A percentile compares a stretch with the other conserved stretches of the same genome.
Evolutionary conservation across 2,888 invertebrate genomes (phyloP).

Genomic region (Cepaea hortensis): DNA sequence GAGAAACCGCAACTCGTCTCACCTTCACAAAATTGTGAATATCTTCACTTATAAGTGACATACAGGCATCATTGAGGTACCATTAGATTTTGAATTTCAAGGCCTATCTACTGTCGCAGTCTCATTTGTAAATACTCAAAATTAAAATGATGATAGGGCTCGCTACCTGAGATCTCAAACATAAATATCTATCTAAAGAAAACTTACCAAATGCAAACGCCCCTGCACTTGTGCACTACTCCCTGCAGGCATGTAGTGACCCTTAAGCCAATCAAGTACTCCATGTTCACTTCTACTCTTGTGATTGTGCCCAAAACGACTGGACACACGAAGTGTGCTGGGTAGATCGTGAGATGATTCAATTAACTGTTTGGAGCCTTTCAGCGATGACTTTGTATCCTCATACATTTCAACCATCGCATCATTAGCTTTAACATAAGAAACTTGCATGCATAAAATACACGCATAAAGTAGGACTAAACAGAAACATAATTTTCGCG

Average conservation of each 20-base stretch:
- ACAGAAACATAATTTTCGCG: neutral
- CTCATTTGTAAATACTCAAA: too few species aligned
- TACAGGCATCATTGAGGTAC: too few species aligned
- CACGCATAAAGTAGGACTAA: slow-evolving; percentile 26
- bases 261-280: neutral
- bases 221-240: slow-evolving; percentile 58
- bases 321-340: neutral
- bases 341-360: neutral
- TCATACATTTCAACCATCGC: slow-evolving; percentile 13
- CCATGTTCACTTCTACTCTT: slow-evolving; percentile 3
- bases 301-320: neutral
- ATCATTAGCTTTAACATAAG: slow-evolving; percentile 20
- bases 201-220: slow-evolving; percentile 61
- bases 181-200: neutral
- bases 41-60: too few species aligned
- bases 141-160: too few species aligned
- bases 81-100: too few species aligned
- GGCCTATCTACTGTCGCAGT: too few species aligned
- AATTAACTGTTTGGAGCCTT: neutral
- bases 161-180: too few species aligned
- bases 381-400: slow-evolving; percentile 1
- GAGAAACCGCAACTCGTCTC: too few species aligned
- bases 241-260: slow-evolving; percentile 53
- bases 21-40: too few species aligned
- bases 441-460: neutral